A percentile compares a stretch with the other conserved stretches of the same genome.
Evolutionary conservation across 2,113 vertebrate genomes (phyloP).

Genomic region (Myrmecophaga tridactyla): DNA sequence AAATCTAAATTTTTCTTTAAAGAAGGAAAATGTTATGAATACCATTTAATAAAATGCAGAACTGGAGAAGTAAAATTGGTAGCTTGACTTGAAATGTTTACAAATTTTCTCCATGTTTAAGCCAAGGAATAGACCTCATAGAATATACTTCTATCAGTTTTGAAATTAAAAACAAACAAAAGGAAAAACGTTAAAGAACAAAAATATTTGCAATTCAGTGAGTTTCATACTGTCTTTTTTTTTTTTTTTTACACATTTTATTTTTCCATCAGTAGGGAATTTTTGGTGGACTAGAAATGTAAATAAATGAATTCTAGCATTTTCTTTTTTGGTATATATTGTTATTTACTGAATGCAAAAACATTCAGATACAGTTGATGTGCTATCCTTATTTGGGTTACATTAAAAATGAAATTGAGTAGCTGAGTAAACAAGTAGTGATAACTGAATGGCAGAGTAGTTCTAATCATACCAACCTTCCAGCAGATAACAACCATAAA

Average conservation of each 20-base stretch:
- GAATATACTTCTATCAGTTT: not conserved
- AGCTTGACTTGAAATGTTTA: constrained; percentile 37
- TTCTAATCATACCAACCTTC: too few species aligned
- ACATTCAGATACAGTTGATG: not conserved
- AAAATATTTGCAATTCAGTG: not conserved
- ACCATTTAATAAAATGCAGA: not conserved
- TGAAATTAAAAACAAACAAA: not conserved
- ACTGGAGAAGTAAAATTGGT: not conserved
- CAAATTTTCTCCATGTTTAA: constrained; percentile 12
- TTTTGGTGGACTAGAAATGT: not conserved
- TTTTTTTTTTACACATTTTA: not conserved
- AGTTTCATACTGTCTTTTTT: not conserved
- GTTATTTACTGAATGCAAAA: not conserved
- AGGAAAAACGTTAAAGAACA: not conserved
- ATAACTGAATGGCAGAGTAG: too few species aligned
- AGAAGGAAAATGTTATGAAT: not conserved
- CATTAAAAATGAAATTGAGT: too few species aligned
- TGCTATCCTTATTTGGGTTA: not conserved
- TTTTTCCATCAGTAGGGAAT: not conserved
- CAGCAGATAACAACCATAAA: too few species aligned
- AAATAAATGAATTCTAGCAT: not conserved
- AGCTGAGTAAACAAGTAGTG: too few species aligned
- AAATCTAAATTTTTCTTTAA: constrained; percentile 31
- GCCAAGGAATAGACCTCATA: not conserved
- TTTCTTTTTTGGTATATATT: not conserved